phyloP scores from a whole-genome alignment of 2,797 vertebrate genomes.

The Micropoecilia bifurca region DNA sequence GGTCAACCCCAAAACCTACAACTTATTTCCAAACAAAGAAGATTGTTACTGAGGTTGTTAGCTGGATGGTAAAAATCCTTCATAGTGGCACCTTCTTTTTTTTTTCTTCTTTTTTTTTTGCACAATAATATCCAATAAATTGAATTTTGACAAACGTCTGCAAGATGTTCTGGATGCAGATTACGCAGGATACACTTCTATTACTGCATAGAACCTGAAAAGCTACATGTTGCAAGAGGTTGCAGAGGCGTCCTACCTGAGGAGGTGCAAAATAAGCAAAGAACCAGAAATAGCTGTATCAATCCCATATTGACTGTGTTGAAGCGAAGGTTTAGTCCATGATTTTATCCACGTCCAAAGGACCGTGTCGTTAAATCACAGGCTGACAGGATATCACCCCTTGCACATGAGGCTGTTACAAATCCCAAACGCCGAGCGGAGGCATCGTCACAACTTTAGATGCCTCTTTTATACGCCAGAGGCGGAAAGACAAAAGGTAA shows the following conservation, averaged over 20 bases:
- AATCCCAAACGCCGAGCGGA: constrained; percentile 69
- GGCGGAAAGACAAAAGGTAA: constrained; percentile 18
- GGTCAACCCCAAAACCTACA: constrained; percentile 94
- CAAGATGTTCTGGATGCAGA: not conserved
- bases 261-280: constrained; percentile 73
- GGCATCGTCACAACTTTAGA: constrained; percentile 79
- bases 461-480: constrained; percentile 37
- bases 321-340: constrained; percentile 80
- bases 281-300: constrained; percentile 78
- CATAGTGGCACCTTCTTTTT: not conserved
- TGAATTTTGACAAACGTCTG: not conserved
- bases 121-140: not conserved
- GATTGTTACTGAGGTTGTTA: constrained; percentile 29
- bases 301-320: constrained; percentile 80
- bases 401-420: constrained; percentile 58
- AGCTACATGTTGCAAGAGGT: constrained; percentile 26
- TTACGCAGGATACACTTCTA: not conserved
- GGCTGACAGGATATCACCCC: constrained; percentile 54
- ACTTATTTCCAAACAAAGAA: constrained; percentile 73
- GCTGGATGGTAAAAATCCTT: not conserved
- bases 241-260: constrained; percentile 76
- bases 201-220: not conserved
- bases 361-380: constrained; percentile 63
- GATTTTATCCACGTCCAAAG: constrained; percentile 76
- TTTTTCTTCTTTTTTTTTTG: not conserved